phyloP scores from a whole-genome alignment of 2,113 vertebrate genomes.

The Platysternon megacephalum region DNA sequence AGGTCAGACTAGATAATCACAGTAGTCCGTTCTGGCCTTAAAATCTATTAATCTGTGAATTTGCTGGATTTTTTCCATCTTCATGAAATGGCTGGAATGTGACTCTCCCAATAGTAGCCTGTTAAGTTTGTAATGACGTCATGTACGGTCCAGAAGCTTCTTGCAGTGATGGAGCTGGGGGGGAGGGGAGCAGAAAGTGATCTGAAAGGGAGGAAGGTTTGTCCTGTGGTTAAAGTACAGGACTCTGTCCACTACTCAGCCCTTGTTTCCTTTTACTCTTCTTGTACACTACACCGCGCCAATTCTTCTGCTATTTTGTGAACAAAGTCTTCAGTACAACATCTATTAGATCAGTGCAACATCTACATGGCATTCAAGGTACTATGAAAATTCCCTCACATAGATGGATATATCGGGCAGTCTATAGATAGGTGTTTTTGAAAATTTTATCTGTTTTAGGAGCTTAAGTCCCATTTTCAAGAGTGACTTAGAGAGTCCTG shows the following conservation, averaged over 20 bases:
- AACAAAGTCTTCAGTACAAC: not conserved
- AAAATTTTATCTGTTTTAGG: not conserved
- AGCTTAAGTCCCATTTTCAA: not conserved
- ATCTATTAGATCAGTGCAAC: not conserved
- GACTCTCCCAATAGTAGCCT: not conserved
- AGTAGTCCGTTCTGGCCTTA: not conserved
- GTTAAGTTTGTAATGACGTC: not conserved
- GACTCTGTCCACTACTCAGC: not conserved
- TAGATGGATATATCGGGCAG: not conserved
- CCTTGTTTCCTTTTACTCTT: not conserved
- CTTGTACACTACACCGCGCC: not conserved
- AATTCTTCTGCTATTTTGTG: not conserved
- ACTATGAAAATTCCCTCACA: not conserved
- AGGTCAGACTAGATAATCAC: not conserved
- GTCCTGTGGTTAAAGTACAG: not conserved
- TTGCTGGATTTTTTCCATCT: not conserved
- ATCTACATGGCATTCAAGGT: not conserved
- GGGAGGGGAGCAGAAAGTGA: not conserved
- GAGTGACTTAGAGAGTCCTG: not conserved
- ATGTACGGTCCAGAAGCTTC: not conserved
- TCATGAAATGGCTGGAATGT: not conserved
- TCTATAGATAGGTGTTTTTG: not conserved
- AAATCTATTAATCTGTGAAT: not conserved
- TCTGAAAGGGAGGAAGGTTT: not conserved
- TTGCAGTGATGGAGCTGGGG: not conserved